Evolutionary conservation across 2,113 vertebrate genomes (phyloP).

Genomic region (Grallaria varia): DNA sequence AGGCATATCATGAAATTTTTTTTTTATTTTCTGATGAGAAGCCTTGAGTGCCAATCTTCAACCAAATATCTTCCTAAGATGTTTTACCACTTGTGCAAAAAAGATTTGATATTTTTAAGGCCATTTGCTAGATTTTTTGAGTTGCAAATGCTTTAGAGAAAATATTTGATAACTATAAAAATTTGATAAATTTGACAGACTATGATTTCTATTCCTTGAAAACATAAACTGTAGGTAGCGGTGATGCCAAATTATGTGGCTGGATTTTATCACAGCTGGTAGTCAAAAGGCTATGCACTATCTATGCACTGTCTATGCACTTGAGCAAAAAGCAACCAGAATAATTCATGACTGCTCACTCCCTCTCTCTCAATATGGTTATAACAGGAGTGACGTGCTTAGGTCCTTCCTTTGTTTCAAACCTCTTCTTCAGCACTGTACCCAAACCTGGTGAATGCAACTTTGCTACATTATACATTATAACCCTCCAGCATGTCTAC

Average conservation of each 20-base stretch:
- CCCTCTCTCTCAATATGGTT: neutral
- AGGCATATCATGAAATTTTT: neutral
- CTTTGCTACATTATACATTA: neutral
- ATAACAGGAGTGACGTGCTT: neutral
- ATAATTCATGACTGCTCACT: neutral
- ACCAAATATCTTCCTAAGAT: neutral
- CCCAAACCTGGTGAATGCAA: neutral
- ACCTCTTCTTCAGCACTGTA: neutral
- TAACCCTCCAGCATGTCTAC: neutral
- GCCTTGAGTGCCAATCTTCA: neutral
- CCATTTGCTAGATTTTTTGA: neutral
- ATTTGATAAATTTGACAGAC: neutral
- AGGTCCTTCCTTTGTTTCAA: neutral
- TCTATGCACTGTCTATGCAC: neutral
- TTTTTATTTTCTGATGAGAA: neutral
- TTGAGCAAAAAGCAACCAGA: neutral
- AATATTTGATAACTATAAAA: neutral
- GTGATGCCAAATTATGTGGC: neutral
- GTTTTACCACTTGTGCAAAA: neutral
- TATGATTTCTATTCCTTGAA: neutral
- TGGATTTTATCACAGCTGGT: neutral
- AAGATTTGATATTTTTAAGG: neutral
- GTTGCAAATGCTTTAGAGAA: neutral
- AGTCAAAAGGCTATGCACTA: neutral
- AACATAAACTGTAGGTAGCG: neutral